Conservation (phyloP, 2,797 vertebrate genomes). For the Mastacembelus armatus region DNA sequence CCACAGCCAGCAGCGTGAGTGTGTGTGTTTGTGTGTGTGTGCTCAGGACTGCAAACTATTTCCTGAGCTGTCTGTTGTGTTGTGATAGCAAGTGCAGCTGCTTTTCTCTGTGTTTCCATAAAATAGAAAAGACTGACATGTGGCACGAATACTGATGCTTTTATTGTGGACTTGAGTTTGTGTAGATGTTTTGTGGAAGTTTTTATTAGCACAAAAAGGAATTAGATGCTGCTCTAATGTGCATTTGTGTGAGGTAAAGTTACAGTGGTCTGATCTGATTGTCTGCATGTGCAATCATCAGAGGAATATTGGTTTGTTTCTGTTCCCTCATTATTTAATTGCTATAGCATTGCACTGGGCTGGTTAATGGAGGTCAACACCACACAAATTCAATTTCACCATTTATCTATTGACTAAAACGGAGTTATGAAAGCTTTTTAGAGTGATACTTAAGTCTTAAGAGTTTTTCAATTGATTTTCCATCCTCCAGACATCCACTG, state of each 20-base stretch:
- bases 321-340: conserved; percentile 21
- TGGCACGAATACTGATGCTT: conserved; percentile 5
- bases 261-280: conserved; percentile 4
- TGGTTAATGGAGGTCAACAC: not conserved
- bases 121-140: conserved; percentile 46
- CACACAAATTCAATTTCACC: conserved; percentile 1
- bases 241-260: conserved; percentile 14
- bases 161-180: not conserved
- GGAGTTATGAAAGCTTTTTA: conserved; percentile 17
- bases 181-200: not conserved
- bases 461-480: conserved; percentile 33
- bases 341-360: conserved; percentile 2
- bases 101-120: conserved; percentile 38
- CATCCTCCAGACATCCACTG: not conserved
- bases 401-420: not conserved
- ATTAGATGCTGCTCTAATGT: conserved; percentile 17
- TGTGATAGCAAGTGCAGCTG: conserved; percentile 64
- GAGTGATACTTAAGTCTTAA: conserved; percentile 12
- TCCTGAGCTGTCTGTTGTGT: conserved; percentile 70
- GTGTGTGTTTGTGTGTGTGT: conserved; percentile 24
- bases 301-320: conserved; percentile 17
- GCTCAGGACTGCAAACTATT: conserved; percentile 67
- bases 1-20: conserved; percentile 39
- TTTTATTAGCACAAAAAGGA: not conserved
- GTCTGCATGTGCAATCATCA: conserved; percentile 8